A percentile compares a stretch with the other conserved stretches of the same genome.
Conservation (phyloP, 1,140 invertebrate genomes). For the Bombus polaris region DNA sequence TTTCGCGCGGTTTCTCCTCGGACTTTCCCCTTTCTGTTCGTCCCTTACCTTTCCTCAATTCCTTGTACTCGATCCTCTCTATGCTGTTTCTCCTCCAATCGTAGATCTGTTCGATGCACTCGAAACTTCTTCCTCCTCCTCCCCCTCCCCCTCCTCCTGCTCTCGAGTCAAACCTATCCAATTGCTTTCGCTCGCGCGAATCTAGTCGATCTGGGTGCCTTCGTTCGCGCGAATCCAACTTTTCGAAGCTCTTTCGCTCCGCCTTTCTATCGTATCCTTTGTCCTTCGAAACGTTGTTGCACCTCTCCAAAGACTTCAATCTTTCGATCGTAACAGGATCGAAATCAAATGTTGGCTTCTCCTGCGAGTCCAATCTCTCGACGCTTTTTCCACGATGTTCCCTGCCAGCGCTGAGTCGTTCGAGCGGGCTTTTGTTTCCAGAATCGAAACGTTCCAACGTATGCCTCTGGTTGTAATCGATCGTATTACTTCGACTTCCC, state of each 20-base stretch:
- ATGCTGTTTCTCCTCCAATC: conserved; percentile 58
- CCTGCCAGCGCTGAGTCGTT: conserved; percentile 57
- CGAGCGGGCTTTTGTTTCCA: conserved; percentile 69
- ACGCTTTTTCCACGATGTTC: conserved; percentile 75
- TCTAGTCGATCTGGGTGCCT: conserved; percentile 59
- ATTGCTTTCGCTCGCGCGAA: conserved; percentile 58
- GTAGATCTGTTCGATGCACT: conserved; percentile 50
- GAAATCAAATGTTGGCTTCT: conserved; percentile 75
- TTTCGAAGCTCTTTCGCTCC: conserved; percentile 57
- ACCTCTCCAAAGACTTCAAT: conserved; percentile 65
- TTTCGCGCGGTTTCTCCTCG: conserved; percentile 75
- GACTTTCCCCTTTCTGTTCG: conserved; percentile 62
- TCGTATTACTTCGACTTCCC: conserved; percentile 36
- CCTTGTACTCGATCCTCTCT: conserved; percentile 67
- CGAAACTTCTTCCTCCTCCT: conserved; percentile 57
- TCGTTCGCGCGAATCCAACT: conserved; percentile 59
- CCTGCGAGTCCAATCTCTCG: conserved; percentile 74
- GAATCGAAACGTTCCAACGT: conserved; percentile 76
- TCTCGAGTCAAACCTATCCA: conserved; percentile 57
- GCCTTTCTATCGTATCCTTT: conserved; percentile 36
- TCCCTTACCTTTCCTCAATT: conserved; percentile 47
- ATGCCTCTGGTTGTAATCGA: conserved; percentile 73
- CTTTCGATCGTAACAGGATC: conserved; percentile 76
- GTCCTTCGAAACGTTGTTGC: conserved; percentile 50
- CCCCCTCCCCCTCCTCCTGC: conserved; percentile 33